phyloP scores from a whole-genome alignment of 2,888 invertebrate genomes.

The Drosophila mayaguana region DNA sequence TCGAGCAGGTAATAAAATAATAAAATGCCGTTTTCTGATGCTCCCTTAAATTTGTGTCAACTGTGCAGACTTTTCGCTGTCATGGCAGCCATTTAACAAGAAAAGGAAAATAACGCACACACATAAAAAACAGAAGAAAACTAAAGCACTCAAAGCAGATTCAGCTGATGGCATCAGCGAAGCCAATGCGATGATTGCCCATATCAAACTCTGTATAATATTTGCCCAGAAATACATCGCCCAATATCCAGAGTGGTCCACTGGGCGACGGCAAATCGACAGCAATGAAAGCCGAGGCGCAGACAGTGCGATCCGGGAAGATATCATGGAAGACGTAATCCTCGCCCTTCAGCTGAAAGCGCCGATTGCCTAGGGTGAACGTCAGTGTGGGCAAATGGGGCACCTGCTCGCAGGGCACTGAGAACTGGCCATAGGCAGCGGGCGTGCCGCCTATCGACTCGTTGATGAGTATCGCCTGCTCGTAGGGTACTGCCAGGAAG shows the following conservation, averaged over 20 bases:
- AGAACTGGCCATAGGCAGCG: slow-evolving; percentile 92
- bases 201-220: slow-evolving; percentile 76
- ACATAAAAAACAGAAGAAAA: neutral
- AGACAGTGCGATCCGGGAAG: slow-evolving; percentile 92
- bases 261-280: slow-evolving; percentile 68
- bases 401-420: slow-evolving; percentile 91
- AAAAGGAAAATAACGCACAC: neutral
- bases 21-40: slow-evolving; percentile 52
- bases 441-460: slow-evolving; percentile 92
- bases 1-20: slow-evolving; percentile 71
- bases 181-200: slow-evolving; percentile 71
- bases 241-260: slow-evolving; percentile 72
- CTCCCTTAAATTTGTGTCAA: slow-evolving; percentile 16
- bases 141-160: neutral
- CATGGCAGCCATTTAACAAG: slow-evolving; percentile 48
- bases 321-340: slow-evolving; percentile 95
- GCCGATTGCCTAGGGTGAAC: slow-evolving; percentile 90
- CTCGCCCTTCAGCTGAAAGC: slow-evolving; percentile 90
- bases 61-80: slow-evolving; percentile 38
- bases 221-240: slow-evolving; percentile 70
- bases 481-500: slow-evolving; percentile 94
- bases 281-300: slow-evolving; percentile 70
- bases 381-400: slow-evolving; percentile 91
- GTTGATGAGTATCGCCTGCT: slow-evolving; percentile 92
- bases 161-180: slow-evolving; percentile 84